These are phyloP conservation scores for Myotis davidii DNA, from an alignment of 2,113 vertebrate genomes.

Conservation along the genomic window DNA sequence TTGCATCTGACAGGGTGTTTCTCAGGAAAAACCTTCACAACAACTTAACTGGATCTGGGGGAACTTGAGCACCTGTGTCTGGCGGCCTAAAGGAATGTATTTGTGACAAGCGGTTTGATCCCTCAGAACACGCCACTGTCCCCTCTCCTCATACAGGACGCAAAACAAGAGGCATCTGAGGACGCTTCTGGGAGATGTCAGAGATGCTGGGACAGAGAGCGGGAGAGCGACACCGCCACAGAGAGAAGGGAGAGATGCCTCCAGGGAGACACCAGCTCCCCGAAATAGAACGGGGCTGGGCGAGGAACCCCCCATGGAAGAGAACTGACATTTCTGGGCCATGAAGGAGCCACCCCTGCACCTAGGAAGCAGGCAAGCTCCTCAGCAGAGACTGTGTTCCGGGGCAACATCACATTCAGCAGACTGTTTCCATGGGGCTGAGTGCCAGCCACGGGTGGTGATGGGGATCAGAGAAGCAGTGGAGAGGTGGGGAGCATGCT, in stretches of 20 bases:
- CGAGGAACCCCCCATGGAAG: background rate
- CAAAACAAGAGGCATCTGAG: background rate
- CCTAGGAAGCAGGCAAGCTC: background rate
- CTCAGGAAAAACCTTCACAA: constrained; percentile 54
- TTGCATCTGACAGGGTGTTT: constrained; percentile 74
- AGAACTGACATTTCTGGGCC: constrained; percentile 48
- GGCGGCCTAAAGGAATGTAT: background rate
- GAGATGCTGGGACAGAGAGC: background rate
- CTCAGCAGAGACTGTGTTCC: background rate
- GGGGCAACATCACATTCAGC: background rate
- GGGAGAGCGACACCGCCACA: background rate
- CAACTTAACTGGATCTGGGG: constrained; percentile 41
- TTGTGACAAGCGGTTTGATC: background rate
- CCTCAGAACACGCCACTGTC: background rate
- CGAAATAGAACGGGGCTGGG: background rate
- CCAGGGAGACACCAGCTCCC: background rate
- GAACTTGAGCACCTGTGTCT: background rate
- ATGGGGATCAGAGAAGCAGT: fast-evolving
- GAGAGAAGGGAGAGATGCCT: background rate
- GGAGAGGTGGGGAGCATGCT: too few species aligned
- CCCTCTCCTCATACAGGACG: background rate
- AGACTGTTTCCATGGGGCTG: background rate
- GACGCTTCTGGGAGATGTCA: background rate
- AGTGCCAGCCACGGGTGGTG: background rate
- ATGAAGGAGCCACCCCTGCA: background rate